A percentile compares a stretch with the other conserved stretches of the same genome.
These are phyloP conservation scores for Henricia sp. DNA, from an alignment of 53 echinoderm and acorn worm species.

Conservation along the genomic window DNA sequence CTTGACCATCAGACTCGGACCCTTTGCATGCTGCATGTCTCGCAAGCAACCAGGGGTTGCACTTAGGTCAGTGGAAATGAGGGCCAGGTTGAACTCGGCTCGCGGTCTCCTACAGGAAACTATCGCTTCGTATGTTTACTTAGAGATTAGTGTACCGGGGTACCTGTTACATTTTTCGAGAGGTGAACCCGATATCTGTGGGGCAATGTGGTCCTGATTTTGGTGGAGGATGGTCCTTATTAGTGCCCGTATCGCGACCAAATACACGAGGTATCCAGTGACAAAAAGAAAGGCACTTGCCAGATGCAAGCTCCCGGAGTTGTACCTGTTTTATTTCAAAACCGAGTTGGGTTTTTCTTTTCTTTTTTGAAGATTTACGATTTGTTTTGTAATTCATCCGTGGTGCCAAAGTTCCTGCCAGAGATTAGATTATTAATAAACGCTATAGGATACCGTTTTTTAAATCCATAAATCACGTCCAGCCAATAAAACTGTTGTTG, in stretches of 20 bases:
- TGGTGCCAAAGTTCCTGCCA: not conserved
- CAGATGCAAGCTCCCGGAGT: too few species aligned
- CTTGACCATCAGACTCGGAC: too few species aligned
- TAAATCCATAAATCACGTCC: too few species aligned
- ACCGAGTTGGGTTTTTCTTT: not conserved
- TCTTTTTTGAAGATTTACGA: not conserved
- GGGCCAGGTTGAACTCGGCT: not conserved
- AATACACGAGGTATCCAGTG: not conserved
- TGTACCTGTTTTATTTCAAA: slow-evolving; percentile 26
- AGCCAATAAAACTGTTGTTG: too few species aligned
- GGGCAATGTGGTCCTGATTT: slow-evolving; percentile 8
- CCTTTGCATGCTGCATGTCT: too few species aligned
- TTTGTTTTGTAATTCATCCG: slow-evolving; percentile 4
- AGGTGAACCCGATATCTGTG: slow-evolving; percentile 12
- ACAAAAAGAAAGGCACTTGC: not conserved
- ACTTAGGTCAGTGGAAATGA: slow-evolving; percentile 40
- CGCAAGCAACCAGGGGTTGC: too few species aligned
- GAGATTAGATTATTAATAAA: too few species aligned
- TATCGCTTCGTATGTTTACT: slow-evolving; percentile 35
- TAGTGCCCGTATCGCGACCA: not conserved
- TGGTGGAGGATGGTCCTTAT: not conserved
- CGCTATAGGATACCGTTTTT: too few species aligned
- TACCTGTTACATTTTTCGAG: not conserved
- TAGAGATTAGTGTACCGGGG: slow-evolving; percentile 36
- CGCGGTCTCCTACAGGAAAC: slow-evolving; percentile 8